phyloP scores from a whole-genome alignment of 23 tunicate species.

The Corella eumyota region DNA sequence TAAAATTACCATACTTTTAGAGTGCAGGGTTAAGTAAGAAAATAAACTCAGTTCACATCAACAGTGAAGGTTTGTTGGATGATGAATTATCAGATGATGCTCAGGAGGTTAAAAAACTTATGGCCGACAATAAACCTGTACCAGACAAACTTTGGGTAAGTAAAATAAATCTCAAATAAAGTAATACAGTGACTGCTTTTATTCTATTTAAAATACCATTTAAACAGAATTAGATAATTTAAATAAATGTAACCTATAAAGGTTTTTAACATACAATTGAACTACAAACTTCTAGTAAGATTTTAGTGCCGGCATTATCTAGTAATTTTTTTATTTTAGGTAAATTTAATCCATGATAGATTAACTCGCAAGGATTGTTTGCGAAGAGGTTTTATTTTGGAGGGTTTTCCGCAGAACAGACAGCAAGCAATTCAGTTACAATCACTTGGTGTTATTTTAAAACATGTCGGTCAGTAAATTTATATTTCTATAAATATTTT shows the following conservation, averaged over 20 bases:
- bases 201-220: too few relatives aligned
- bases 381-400: conserved; percentile 70
- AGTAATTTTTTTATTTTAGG: conserved; percentile 16
- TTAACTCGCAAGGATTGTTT: conserved; percentile 59
- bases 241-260: too few relatives aligned
- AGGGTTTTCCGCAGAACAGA: conserved; percentile 79
- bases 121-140: conserved; percentile 29
- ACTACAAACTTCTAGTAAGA: too few relatives aligned
- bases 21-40: conserved; percentile 36
- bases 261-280: too few relatives aligned
- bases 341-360: conserved; percentile 40
- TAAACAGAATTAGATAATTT: too few relatives aligned
- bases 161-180: too few relatives aligned
- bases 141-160: conserved; percentile 68
- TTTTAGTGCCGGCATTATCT: neutral
- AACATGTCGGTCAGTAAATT: conserved; percentile 57
- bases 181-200: too few relatives aligned
- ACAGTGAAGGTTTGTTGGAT: conserved; percentile 20
- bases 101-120: conserved; percentile 26
- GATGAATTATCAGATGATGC: conserved; percentile 76
- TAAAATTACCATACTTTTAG: too few relatives aligned
- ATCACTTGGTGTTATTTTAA: conserved; percentile 41
- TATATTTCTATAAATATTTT: too few relatives aligned
- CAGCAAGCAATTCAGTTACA: conserved; percentile 58
- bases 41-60: conserved; percentile 60